A percentile compares a stretch with the other conserved stretches of the same genome.
Conservation (phyloP, 2,888 invertebrate genomes). For the Nephrotoma appendiculata region DNA sequence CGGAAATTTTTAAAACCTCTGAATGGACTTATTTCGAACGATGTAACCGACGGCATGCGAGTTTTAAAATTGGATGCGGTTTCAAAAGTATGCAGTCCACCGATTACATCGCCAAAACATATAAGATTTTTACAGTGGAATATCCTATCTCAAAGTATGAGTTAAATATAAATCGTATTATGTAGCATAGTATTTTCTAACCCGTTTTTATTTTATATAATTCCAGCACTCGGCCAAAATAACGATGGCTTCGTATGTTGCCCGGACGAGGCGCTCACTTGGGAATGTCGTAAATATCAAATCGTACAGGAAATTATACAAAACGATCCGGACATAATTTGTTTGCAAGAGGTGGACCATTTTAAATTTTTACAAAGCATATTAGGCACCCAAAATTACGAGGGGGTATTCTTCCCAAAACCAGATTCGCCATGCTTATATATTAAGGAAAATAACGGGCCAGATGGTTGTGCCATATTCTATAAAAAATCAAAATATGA, state of each 20-base stretch:
- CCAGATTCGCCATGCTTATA: constrained; percentile 65
- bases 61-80: constrained; percentile 33
- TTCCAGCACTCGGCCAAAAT: constrained; percentile 49
- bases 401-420: constrained; percentile 57
- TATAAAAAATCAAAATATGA: constrained; percentile 48
- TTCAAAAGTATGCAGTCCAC: constrained; percentile 37
- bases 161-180: neutral
- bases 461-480: constrained; percentile 67
- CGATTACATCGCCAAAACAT: constrained; percentile 31
- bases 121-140: constrained; percentile 57
- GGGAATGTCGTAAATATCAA: constrained; percentile 48
- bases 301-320: constrained; percentile 56
- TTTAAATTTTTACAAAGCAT: constrained; percentile 49
- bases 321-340: constrained; percentile 53
- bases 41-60: constrained; percentile 27
- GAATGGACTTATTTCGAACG: constrained; percentile 17
- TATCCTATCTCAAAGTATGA: constrained; percentile 51
- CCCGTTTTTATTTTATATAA: constrained; percentile 13
- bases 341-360: constrained; percentile 63
- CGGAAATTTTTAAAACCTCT: constrained; percentile 25
- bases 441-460: constrained; percentile 54
- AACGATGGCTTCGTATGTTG: constrained; percentile 59
- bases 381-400: constrained; percentile 47
- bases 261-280: constrained; percentile 52
- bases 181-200: neutral